Evolutionary conservation across 2,113 vertebrate genomes (phyloP), one percentile per base, ranked within the genome.

Genomic region (Grammomys surdaster): DNA sequence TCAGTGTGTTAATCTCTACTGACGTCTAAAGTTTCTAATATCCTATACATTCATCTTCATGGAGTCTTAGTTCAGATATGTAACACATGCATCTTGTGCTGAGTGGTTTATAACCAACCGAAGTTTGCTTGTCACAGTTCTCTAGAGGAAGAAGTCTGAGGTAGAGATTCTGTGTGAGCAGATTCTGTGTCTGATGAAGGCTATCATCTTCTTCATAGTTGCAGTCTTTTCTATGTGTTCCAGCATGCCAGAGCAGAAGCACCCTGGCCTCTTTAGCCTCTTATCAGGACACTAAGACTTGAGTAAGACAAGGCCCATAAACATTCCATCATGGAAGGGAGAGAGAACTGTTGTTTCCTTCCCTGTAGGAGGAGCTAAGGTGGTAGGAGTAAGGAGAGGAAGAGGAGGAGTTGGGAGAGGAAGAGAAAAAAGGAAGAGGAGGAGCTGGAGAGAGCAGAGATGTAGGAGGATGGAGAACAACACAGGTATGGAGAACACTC

Each of bases 31-130:
- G 33, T 5, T 24, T 31, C 26, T 17, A 31, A 26, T 43, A 54
- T 20, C 31, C 4, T 4, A 33, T 0, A 1, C 26, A 1, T 3
- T 4, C 17, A 6, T n/a, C 17, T 31, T 24, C 7, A 8, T 1
- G 22, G 24, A 19, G 7, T 77, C 85, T 92, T 56, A 84, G 58
- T 31, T 77, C 46, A 36, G 31, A 58, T 60, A 72, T 14, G 0
- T 22, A 82, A 51, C 8, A 31, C 76, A n/a, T 40, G 67, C 12
- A 9, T 20, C 46, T 56, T 51, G 1, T 65, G 22, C n/a, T 81
- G 46, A 10, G 28, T 14, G 9, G 36, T 33, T 60, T 24, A 24
- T 54, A 51, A 48, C n/a, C 48, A 87, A 43, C 12, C 65, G 31
- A 58, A 14, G n/a, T 5, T 28, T 43, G 11, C 1, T 33, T 48